Conservation (phyloP, 2,113 vertebrate species). For the Dipodomys ordii region DNA sequence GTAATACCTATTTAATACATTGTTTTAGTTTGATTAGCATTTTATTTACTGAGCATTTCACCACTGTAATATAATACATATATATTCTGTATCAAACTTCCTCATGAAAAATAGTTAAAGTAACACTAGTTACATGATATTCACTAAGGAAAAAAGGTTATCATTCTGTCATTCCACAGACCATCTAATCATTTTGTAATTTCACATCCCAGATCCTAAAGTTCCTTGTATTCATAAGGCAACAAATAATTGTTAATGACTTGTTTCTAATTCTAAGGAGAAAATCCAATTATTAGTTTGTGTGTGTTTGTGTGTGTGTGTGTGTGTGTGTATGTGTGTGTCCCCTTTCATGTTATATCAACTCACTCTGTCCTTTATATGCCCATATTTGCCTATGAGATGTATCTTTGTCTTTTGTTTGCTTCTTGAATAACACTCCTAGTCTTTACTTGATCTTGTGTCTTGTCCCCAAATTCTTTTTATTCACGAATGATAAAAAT, state of each 20-base stretch:
- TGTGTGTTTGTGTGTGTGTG: too few relatives aligned
- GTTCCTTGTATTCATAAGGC: background rate
- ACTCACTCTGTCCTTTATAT: too few relatives aligned
- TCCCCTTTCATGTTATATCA: too few relatives aligned
- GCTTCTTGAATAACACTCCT: too few relatives aligned
- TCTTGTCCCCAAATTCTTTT: too few relatives aligned
- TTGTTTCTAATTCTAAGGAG: constrained; percentile 24
- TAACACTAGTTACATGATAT: background rate
- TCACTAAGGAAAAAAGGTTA: background rate
- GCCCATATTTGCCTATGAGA: too few relatives aligned
- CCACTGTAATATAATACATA: background rate
- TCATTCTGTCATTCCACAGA: background rate
- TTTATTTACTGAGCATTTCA: constrained; percentile 4
- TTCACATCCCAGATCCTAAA: background rate
- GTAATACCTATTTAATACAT: too few relatives aligned
- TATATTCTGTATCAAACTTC: background rate
- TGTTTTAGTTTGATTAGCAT: background rate
- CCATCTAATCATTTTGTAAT: background rate
- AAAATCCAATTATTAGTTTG: background rate
- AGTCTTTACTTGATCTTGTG: too few relatives aligned
- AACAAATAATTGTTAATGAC: background rate
- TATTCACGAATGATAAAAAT: too few relatives aligned
- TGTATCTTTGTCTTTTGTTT: too few relatives aligned
- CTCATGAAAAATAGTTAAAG: background rate
- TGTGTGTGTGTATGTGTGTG: too few relatives aligned